Evolutionary conservation across 2,113 vertebrate genomes (phyloP).

Genomic region (Indicator indicator): DNA sequence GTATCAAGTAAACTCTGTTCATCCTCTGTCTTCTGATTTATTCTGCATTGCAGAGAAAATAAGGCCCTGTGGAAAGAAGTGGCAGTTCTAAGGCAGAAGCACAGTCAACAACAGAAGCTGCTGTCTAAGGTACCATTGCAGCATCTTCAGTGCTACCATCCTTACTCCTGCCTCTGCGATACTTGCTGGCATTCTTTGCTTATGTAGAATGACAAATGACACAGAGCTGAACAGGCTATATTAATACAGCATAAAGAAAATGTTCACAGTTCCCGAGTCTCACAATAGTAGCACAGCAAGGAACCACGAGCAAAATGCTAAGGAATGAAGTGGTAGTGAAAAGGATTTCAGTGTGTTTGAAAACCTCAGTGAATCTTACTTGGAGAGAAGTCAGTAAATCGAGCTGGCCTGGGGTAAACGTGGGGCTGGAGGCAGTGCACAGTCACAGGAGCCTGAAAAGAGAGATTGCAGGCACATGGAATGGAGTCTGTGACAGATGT

Average conservation of each 20-base stretch:
- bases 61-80: conserved; percentile 72
- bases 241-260: conserved; percentile 28
- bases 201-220: conserved; percentile 63
- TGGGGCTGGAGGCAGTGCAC: conserved; percentile 17
- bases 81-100: conserved; percentile 71
- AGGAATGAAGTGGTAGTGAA: not conserved
- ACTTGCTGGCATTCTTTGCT: conserved; percentile 52
- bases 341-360: not conserved
- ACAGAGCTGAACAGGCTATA: conserved; percentile 61
- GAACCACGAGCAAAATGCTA: not conserved
- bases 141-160: conserved; percentile 55
- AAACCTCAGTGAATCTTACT: not conserved
- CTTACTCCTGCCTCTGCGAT: conserved; percentile 42
- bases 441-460: not conserved
- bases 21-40: conserved; percentile 60
- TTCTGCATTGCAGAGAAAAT: conserved; percentile 74
- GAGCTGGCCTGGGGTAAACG: not conserved
- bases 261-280: conserved; percentile 46
- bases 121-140: conserved; percentile 73
- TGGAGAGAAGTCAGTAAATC: not conserved
- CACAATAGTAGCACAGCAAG: conserved; percentile 42
- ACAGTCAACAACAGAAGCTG: conserved; percentile 76
- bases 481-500: not conserved
- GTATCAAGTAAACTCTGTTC: conserved; percentile 53
- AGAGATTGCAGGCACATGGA: not conserved